Conservation (phyloP, 2,797 vertebrate species). For the Danio jaintianensis region DNA sequence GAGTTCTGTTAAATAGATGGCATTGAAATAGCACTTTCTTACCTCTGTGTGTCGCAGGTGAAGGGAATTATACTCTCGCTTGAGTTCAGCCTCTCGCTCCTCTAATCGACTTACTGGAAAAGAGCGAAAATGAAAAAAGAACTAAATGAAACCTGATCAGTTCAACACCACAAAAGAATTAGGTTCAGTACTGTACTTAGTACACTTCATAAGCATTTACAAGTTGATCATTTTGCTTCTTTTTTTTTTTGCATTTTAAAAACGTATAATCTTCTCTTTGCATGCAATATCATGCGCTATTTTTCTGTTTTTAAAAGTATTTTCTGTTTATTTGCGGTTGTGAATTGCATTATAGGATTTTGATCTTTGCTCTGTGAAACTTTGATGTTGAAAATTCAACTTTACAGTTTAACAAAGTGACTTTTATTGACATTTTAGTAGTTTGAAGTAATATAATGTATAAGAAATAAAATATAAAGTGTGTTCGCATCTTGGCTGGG, state of each 20-base stretch:
- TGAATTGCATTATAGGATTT: too few relatives aligned
- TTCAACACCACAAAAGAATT: background rate
- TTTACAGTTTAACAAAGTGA: too few relatives aligned
- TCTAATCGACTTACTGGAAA: slow-evolving; percentile 90
- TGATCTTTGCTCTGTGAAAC: too few relatives aligned
- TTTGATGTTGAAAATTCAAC: too few relatives aligned
- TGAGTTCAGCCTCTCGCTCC: slow-evolving; percentile 94
- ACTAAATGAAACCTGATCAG: background rate
- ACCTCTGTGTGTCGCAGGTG: slow-evolving; percentile 98
- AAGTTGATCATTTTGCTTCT: background rate
- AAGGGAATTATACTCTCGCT: slow-evolving; percentile 95
- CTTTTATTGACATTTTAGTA: too few relatives aligned
- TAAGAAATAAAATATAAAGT: too few relatives aligned
- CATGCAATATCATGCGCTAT: background rate
- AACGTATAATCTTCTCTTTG: background rate
- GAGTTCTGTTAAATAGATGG: background rate
- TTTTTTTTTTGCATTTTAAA: background rate
- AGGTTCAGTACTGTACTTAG: too few relatives aligned
- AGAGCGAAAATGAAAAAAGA: background rate
- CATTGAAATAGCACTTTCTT: slow-evolving; percentile 17
- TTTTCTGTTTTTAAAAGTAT: too few relatives aligned
- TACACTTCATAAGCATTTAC: background rate
- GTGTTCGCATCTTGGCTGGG: too few relatives aligned
- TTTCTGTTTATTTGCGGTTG: too few relatives aligned
- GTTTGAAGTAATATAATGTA: too few relatives aligned